phyloP scores from a whole-genome alignment of 2,888 invertebrate genomes.

The Lepidochitona cinerea region DNA sequence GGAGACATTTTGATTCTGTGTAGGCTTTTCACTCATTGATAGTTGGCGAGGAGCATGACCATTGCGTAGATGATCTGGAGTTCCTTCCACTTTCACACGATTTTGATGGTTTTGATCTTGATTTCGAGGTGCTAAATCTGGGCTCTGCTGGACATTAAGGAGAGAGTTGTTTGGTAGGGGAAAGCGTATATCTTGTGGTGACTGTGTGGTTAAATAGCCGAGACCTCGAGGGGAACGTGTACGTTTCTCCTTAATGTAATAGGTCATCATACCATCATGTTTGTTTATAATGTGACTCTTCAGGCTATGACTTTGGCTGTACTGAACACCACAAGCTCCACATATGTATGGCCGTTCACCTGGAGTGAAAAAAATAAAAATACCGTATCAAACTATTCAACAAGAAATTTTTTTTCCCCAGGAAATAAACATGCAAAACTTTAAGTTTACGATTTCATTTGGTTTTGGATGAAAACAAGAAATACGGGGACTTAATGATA shows the following conservation, averaged over 20 bases:
- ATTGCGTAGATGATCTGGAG: background rate
- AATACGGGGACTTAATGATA: too few relatives aligned
- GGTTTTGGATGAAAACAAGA: too few relatives aligned
- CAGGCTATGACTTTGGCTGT: slow-evolving; percentile 70
- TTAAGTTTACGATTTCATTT: too few relatives aligned
- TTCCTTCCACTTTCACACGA: background rate
- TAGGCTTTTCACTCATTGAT: background rate
- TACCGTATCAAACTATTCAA: too few relatives aligned
- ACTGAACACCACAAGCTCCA: slow-evolving; percentile 70
- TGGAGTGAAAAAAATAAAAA: too few relatives aligned
- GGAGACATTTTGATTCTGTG: background rate
- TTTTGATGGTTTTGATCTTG: background rate
- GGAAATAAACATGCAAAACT: too few relatives aligned
- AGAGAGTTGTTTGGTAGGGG: slow-evolving; percentile 32
- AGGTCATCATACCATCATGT: slow-evolving; percentile 69
- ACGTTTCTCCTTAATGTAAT: slow-evolving; percentile 69
- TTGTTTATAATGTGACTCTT: slow-evolving; percentile 70
- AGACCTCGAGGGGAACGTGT: slow-evolving; percentile 60
- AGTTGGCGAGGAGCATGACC: background rate
- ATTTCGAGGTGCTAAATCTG: background rate
- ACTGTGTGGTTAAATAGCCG: slow-evolving; percentile 51
- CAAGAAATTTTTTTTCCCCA: too few relatives aligned
- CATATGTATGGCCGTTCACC: slow-evolving; percentile 70
- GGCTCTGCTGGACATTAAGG: slow-evolving; percentile 12
- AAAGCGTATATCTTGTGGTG: slow-evolving; percentile 28